Percentiles rank a stretch among this genome's conserved stretches.
These are phyloP conservation scores for Creontiades dilutus DNA, from an alignment of 2,888 invertebrate species.

Conservation along the genomic window DNA sequence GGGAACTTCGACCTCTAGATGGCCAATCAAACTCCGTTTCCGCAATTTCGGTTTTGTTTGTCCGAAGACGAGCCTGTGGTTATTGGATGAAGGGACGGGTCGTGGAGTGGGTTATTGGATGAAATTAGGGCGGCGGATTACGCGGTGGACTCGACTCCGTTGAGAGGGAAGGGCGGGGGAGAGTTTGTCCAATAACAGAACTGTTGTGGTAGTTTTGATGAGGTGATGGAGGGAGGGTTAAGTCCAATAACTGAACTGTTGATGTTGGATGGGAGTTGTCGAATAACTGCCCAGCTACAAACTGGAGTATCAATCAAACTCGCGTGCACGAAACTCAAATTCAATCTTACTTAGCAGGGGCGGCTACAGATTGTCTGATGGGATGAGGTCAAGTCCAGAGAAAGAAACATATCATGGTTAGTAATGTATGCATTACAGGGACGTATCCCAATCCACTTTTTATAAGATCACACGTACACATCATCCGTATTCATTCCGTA, in stretches of 20 bases:
- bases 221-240: too few relatives aligned
- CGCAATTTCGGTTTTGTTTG: constrained; percentile 22
- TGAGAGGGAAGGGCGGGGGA: too few relatives aligned
- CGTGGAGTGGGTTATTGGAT: background rate
- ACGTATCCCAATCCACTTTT: too few relatives aligned
- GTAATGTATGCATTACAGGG: too few relatives aligned
- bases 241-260: background rate
- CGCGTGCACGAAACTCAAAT: background rate
- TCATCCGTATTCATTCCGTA: too few relatives aligned
- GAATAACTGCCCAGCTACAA: background rate
- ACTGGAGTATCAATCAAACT: background rate
- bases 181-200: too few relatives aligned
- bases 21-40: constrained; percentile 25
- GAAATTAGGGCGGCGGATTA: constrained; percentile 2
- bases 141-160: background rate
- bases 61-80: background rate
- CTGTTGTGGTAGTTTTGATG: too few relatives aligned
- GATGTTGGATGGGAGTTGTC: background rate
- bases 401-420: too few relatives aligned
- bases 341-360: background rate
- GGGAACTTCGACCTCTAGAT: background rate
- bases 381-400: too few relatives aligned
- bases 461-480: too few relatives aligned
- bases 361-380: too few relatives aligned
- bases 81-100: background rate